Base-by-base conservation (phyloP, 2,888 invertebrate genomes). In the Gastracanthus pulcherrimus region DNA sequence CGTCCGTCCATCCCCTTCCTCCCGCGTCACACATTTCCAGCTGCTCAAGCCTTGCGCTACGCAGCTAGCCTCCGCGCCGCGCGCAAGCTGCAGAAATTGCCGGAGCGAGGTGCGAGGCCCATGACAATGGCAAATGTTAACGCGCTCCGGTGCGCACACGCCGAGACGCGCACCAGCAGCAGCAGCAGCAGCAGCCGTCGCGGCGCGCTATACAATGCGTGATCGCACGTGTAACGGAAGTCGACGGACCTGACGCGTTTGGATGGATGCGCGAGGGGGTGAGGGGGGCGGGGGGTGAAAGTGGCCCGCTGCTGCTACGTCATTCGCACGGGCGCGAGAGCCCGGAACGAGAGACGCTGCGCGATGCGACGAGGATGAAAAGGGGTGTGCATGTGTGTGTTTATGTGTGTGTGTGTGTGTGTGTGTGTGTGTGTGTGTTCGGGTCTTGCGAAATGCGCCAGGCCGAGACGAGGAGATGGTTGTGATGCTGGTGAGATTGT, bases 201-300 rank as follows among this genome's bases (percentile, higher is more conserved):
- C n/a, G n/a, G n/a, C n/a, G n/a, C n/a, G n/a, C n/a, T n/a, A 11
- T 60, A 76, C 48, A 70, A 81, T 72, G 71, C 77, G 72, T 13
- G 77, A 81, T 81, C 77, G 78, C 78, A 78, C 82, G 74, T 78
- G 69, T 78, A 75, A 70, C 78, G 74, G 78, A 78, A 78, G 78
- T 70, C 78, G 78, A 70, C 70, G 82, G 70, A 75, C 78, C 58
- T 74, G 70, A 62, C 76, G 55, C 34, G 26, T 51, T 55, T 31
- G 51, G 48, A 58, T 41, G 62, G 31, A 58, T 48, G 80, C 62
- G 48, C 16, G 45, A 13, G n/a, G n/a, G n/a, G n/a, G n/a, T n/a
- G n/a, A n/a, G n/a, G n/a, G n/a, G 51, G 16, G 41, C 11, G 13
- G 60, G 41, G 31, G 36, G 16, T 48, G 60, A 67, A 76, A 76